A percentile compares a stretch with the other conserved stretches of the same genome.
These are phyloP conservation scores for Serranus cabrilla DNA, from an alignment of 2,797 vertebrate species.

Conservation along the genomic window DNA sequence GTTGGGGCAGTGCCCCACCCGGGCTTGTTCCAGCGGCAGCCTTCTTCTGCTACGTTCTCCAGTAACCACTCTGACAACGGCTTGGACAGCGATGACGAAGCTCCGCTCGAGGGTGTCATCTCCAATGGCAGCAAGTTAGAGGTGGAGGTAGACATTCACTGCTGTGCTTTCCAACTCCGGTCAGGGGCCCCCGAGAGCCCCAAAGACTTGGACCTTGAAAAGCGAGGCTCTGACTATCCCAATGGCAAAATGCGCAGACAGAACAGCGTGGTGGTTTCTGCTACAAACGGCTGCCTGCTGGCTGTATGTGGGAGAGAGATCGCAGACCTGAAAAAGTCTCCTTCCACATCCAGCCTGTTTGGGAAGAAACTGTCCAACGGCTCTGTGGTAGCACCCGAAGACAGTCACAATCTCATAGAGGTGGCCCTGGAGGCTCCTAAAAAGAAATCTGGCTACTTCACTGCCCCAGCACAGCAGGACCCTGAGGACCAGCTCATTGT, in stretches of 20 bases:
- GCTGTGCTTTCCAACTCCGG: conserved; percentile 91
- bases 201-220: conserved; percentile 74
- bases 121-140: conserved; percentile 96
- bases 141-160: conserved; percentile 98
- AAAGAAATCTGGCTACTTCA: conserved; percentile 98
- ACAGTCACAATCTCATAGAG: conserved; percentile 96
- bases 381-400: conserved; percentile 94
- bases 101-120: conserved; percentile 93
- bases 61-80: conserved; percentile 98
- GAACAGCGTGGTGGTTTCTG: conserved; percentile 91
- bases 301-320: conserved; percentile 89
- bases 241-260: conserved; percentile 88
- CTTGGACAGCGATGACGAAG: conserved; percentile 96
- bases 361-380: conserved; percentile 97
- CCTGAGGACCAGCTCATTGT: conserved; percentile 96
- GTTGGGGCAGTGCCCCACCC: conserved; percentile 64
- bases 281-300: conserved; percentile 87
- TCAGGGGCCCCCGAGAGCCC: conserved; percentile 79
- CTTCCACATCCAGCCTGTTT: conserved; percentile 93
- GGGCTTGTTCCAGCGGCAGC: conserved; percentile 93
- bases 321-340: conserved; percentile 92
- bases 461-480: conserved; percentile 94
- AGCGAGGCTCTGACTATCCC: conserved; percentile 76
- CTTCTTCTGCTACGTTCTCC: conserved; percentile 93
- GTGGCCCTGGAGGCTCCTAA: conserved; percentile 96